Conservation (phyloP, 64 coral and sea anemone genomes). For the Cladopsammia gracilis region DNA sequence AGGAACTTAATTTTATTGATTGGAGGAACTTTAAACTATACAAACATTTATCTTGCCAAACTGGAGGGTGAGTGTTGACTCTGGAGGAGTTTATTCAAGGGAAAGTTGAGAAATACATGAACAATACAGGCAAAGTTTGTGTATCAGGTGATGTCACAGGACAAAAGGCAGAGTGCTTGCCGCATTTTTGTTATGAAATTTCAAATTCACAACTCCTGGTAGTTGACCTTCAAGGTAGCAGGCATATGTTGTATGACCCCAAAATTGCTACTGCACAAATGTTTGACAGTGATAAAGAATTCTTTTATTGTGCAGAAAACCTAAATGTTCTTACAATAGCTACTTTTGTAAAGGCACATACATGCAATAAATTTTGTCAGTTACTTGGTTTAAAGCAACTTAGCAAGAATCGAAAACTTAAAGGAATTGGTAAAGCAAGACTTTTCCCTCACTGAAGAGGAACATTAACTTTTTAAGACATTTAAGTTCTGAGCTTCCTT, state of each 20-base stretch:
- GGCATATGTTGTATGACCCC: constrained; percentile 55
- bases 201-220: constrained; percentile 50
- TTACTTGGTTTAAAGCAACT: constrained; percentile 66
- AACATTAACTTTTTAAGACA: too few species aligned
- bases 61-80: constrained; percentile 42
- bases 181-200: constrained; percentile 56
- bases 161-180: constrained; percentile 59
- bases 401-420: too few species aligned
- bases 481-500: too few species aligned
- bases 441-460: too few species aligned
- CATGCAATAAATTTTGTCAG: constrained; percentile 55
- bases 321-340: constrained; percentile 27
- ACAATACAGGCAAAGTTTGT: constrained; percentile 79
- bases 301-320: constrained; percentile 58
- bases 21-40: constrained; percentile 37
- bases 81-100: constrained; percentile 53
- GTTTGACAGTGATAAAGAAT: constrained; percentile 45
- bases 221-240: constrained; percentile 55
- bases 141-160: constrained; percentile 42
- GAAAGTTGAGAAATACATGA: constrained; percentile 74
- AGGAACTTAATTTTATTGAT: constrained; percentile 4
- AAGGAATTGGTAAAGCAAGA: too few species aligned
- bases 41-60: constrained; percentile 15
- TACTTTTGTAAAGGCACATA: constrained; percentile 58
- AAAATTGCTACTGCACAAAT: constrained; percentile 58